phyloP scores from a whole-genome alignment of 2,888 invertebrate species.

The Cephus spinipes region DNA sequence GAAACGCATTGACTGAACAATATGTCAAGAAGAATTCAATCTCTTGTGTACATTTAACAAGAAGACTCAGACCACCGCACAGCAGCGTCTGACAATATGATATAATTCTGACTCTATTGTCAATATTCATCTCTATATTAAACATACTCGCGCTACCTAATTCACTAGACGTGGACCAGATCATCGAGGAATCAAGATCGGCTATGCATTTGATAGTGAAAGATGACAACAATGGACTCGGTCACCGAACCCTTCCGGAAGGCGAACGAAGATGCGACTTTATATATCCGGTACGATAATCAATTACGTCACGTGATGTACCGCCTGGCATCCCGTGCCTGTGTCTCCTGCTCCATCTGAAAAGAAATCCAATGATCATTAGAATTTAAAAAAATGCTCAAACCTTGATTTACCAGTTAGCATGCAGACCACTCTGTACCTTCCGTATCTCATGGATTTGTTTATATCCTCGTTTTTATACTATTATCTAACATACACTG shows the following conservation, averaged over 20 bases:
- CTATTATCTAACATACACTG: neutral
- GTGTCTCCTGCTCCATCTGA: conserved; percentile 87
- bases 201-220: neutral
- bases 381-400: conserved; percentile 14
- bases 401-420: conserved; percentile 10
- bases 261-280: conserved; percentile 92
- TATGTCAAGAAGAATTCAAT: neutral
- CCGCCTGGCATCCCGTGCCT: conserved; percentile 70
- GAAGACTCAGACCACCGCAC: neutral
- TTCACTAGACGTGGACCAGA: neutral
- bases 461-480: neutral
- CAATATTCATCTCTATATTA: neutral
- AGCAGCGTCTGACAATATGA: neutral
- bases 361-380: conserved; percentile 28
- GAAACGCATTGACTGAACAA: neutral
- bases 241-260: conserved; percentile 93
- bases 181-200: neutral
- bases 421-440: conserved; percentile 8
- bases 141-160: neutral
- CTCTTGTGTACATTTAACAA: neutral
- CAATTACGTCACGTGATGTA: conserved; percentile 76
- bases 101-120: neutral
- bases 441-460: neutral
- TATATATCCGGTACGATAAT: conserved; percentile 89
- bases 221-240: conserved; percentile 51